phyloP scores from a whole-genome alignment of 2,797 vertebrate genomes.

The Sternarchorhynchus goeldii region DNA sequence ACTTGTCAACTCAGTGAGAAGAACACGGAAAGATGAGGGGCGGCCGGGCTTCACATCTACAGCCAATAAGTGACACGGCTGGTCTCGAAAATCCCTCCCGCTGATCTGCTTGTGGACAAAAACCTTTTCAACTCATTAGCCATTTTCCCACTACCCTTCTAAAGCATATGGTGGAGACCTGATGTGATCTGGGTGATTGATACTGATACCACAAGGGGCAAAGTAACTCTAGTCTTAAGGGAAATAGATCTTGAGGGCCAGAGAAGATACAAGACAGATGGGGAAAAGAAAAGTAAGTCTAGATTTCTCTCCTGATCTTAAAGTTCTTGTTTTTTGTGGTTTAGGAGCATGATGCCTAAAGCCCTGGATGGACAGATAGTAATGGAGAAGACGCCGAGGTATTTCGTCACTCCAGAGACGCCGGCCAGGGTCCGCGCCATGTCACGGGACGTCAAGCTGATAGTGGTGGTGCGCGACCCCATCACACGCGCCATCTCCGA shows the following conservation, averaged over 20 bases:
- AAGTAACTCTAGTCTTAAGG: slow-evolving; percentile 17
- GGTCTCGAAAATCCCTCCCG: slow-evolving; percentile 2
- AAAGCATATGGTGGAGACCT: slow-evolving; percentile 36
- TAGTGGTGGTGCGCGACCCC: slow-evolving; percentile 82
- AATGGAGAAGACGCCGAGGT: slow-evolving; percentile 84
- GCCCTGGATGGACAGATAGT: slow-evolving; percentile 81
- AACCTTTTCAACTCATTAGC: slow-evolving; percentile 41
- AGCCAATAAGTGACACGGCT: slow-evolving; percentile 39
- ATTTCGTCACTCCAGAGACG: slow-evolving; percentile 79
- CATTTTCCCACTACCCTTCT: slow-evolving; percentile 15
- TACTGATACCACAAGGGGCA: slow-evolving; percentile 36
- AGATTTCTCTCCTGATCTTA: background rate
- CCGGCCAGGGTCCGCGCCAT: slow-evolving; percentile 77
- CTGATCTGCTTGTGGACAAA: slow-evolving; percentile 39
- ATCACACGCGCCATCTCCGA: slow-evolving; percentile 82
- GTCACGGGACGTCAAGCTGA: slow-evolving; percentile 78
- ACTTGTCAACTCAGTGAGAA: slow-evolving; percentile 46
- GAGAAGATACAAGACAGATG: slow-evolving; percentile 13
- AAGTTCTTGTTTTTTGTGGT: slow-evolving; percentile 33
- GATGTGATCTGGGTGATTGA: slow-evolving; percentile 47
- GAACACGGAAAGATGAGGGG: slow-evolving; percentile 26
- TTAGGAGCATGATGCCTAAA: slow-evolving; percentile 82
- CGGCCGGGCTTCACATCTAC: slow-evolving; percentile 43
- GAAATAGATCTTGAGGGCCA: slow-evolving; percentile 26
- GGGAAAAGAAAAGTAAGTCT: background rate